phyloP scores from a whole-genome alignment of 2,888 invertebrate species.

The Pheosia tremula region DNA sequence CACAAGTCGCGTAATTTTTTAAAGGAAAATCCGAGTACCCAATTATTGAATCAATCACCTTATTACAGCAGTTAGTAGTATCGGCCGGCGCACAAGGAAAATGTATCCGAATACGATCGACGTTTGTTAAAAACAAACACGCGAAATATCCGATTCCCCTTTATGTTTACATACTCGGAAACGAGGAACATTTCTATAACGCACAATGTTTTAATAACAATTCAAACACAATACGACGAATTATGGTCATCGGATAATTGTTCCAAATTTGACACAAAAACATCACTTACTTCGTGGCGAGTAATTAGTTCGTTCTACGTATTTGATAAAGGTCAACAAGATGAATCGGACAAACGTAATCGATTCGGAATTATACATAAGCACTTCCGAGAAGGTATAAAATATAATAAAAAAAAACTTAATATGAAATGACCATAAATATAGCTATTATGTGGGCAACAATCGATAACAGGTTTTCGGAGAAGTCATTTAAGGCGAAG shows the following conservation, averaged over 20 bases:
- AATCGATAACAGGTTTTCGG: conserved; percentile 57
- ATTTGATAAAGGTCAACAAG: conserved; percentile 41
- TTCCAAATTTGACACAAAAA: conserved; percentile 20
- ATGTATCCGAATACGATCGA: conserved; percentile 15
- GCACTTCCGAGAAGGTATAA: conserved; percentile 55
- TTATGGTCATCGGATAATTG: background rate
- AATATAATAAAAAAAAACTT: conserved; percentile 55
- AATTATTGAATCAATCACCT: no score
- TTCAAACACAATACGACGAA: background rate
- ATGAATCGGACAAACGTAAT: conserved; percentile 37
- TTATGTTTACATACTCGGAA: conserved; percentile 24
- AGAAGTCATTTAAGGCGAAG: conserved; percentile 31
- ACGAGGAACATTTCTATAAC: conserved; percentile 26
- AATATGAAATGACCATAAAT: conserved; percentile 40
- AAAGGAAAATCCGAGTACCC: no score
- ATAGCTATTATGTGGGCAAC: conserved; percentile 46
- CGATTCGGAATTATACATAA: conserved; percentile 47
- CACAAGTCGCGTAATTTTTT: no score
- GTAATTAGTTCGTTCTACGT: conserved; percentile 32
- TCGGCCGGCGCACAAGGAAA: conserved; percentile 21
- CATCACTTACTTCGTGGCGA: conserved; percentile 12
- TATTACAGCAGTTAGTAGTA: background rate
- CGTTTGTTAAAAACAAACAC: conserved; percentile 10
- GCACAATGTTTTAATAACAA: background rate
- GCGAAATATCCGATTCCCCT: conserved; percentile 8